A percentile compares a stretch with the other conserved stretches of the same genome.
Conservation (phyloP, 2,888 invertebrate species). For the Pachydiplax longipennis region DNA sequence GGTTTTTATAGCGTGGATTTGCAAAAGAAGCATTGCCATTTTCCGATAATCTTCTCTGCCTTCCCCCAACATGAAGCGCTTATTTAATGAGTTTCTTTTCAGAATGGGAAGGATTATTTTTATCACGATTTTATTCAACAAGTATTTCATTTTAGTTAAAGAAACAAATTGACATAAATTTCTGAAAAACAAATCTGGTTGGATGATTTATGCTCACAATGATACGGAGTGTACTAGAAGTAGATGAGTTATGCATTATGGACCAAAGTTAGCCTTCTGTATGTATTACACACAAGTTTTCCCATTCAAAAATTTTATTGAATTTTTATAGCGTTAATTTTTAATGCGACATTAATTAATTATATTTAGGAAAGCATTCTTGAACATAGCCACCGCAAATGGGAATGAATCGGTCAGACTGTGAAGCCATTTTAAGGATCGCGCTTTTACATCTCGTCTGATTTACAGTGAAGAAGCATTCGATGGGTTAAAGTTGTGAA, state of each 20-base stretch:
- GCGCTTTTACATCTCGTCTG: not conserved
- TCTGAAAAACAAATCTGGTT: not conserved
- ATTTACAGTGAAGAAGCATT: not conserved
- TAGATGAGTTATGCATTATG: not conserved
- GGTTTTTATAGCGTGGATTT: not conserved
- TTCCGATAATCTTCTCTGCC: not conserved
- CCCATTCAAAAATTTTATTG: not conserved
- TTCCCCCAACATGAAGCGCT: not conserved
- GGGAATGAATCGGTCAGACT: constrained; percentile 13
- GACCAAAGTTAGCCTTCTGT: not conserved
- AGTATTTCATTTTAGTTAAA: not conserved
- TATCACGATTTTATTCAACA: not conserved
- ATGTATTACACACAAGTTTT: not conserved
- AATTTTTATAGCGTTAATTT: not conserved
- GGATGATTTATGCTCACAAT: not conserved
- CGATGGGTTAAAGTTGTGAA: not conserved
- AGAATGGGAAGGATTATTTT: not conserved
- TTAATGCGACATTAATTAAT: not conserved
- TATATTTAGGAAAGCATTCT: constrained; percentile 28
- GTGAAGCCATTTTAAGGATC: not conserved
- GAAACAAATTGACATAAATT: not conserved
- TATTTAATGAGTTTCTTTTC: not conserved
- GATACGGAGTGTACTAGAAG: not conserved
- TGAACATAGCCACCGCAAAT: constrained; percentile 28
- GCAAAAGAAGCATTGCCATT: not conserved